Conservation (phyloP, 2,797 vertebrate species). For the Danio choprae region DNA sequence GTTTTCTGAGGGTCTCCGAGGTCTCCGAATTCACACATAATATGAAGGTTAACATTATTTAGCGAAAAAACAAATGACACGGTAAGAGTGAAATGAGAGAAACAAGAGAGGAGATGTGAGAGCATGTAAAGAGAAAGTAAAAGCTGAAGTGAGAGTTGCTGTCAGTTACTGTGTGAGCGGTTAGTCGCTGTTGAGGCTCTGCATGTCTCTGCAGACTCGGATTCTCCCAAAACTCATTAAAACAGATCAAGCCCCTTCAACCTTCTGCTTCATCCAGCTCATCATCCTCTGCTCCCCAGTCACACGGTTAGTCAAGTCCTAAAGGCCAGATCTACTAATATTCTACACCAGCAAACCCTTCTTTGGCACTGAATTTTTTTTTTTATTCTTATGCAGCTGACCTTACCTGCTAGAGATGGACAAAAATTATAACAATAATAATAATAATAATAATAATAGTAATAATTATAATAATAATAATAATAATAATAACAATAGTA, state of each 20-base stretch:
- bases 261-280: not conserved
- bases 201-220: constrained; percentile 46
- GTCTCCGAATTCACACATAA: not conserved
- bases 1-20: not conserved
- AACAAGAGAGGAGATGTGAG: not conserved
- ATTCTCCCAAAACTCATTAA: constrained; percentile 55
- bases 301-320: not conserved
- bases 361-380: too few relatives aligned
- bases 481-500: too few relatives aligned
- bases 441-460: too few relatives aligned
- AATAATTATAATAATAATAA: too few relatives aligned
- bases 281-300: not conserved
- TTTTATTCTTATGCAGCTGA: too few relatives aligned
- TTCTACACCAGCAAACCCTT: too few relatives aligned
- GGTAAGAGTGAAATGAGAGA: constrained; percentile 10
- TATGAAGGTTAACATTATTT: not conserved
- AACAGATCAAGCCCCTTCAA: constrained; percentile 44
- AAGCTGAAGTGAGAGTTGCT: constrained; percentile 35
- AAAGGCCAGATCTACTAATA: too few relatives aligned
- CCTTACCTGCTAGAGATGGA: too few relatives aligned
- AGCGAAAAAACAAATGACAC: not conserved
- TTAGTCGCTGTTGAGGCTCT: constrained; percentile 46
- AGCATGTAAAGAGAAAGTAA: constrained; percentile 8
- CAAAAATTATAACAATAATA: too few relatives aligned
- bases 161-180: constrained; percentile 46